Base-by-base conservation (phyloP, 2,797 vertebrate species). In the Myiotriccus ornatus region DNA sequence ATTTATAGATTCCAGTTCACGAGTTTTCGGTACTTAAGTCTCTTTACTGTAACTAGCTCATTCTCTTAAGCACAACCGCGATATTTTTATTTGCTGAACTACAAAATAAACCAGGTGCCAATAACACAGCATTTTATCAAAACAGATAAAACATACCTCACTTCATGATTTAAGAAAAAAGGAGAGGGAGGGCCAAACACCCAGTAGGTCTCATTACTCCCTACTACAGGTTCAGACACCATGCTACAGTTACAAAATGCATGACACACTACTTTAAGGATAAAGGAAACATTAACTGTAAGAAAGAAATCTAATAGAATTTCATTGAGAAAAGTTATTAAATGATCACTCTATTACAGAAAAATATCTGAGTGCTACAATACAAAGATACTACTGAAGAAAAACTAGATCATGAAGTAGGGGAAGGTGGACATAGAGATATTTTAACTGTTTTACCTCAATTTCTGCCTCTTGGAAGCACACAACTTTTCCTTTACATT, bases 331-430 rank as follows among this genome's bases (percentile, higher is more conserved):
- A 1, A 65, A 37, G 8, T 30, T 80, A 64, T 62, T 21, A 62
- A 71, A 37, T 25, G 2, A 67, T 13, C 14, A 49, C 34, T n/a
- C 16, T 39, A 23, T 17, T 43, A 35, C 5, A 11, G 52, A 68
- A 43, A 67, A n/a, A 4, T 3, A 4, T 5, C 62, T 3, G 2
- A 44, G 5, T 18, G 23, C n/a, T 47, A 1, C 20, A 71, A 68
- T 34, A 57, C 4, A 46, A 62, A 78, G 12, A 27, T 24, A 35
- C 8, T 56, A 18, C 17, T 7, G 14, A 93, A 63, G 8, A 75
- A 80, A 56, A 55, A 6, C 19, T 37, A 70, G 5, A 46, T 19
- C 68, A 69, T 5, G 7, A 70, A 62, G 25, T 6, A 24, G 12
- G 7, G 5, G 9, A 84, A 71, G 4, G 3, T 11, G 12, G 12